Base-by-base conservation (phyloP, 1,140 invertebrate species). In the Maconellicoccus hirsutus region DNA sequence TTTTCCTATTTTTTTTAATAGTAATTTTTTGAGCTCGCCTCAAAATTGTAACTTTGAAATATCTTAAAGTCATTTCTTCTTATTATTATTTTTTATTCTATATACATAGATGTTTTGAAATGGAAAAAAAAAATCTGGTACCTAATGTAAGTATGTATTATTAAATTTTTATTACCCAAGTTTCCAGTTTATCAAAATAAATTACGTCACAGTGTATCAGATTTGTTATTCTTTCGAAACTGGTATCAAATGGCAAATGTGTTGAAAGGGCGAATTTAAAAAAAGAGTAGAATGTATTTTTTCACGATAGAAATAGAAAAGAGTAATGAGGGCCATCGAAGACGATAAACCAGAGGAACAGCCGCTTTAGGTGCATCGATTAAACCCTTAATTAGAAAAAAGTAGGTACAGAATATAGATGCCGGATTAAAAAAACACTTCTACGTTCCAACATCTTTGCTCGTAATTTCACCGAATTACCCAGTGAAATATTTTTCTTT, bases 141-240 rank as follows among this genome's bases (percentile, higher is more conserved):
- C n/a, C n/a, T n/a, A 52, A 52, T 52, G 42, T 52, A 52, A 52
- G 42, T 52, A 52, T 52, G 42, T 52, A 52, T 52, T 52, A 52
- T 52, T 14, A 52, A 52, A 52, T 52, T 52, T 52, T 52, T 52
- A 52, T 52, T 52, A 52, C 42, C 42, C 42, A 52, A 52, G 42
- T 52, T 52, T 52, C 42, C 42, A 52, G 42, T 52, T 52, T 52
- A 52, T 52, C 42, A 52, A 52, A 52, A 52, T 52, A 52, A 52
- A 52, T 52, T 52, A 52, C 42, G 42, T 52, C 42, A 52, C 42
- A 52, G 16, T 52, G 42, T 33, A 33, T 52, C 16, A 16, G 10
- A 19, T 52, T 52, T 52, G 6, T 52, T 52, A 4, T 16, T 52
- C n/a, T 4, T 4, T 52, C 42, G n/a, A 33, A n/a, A n/a, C n/a